These are phyloP conservation scores for Coturnix japonica DNA, from an alignment of 2,113 vertebrate species.

Conservation along the genomic window DNA sequence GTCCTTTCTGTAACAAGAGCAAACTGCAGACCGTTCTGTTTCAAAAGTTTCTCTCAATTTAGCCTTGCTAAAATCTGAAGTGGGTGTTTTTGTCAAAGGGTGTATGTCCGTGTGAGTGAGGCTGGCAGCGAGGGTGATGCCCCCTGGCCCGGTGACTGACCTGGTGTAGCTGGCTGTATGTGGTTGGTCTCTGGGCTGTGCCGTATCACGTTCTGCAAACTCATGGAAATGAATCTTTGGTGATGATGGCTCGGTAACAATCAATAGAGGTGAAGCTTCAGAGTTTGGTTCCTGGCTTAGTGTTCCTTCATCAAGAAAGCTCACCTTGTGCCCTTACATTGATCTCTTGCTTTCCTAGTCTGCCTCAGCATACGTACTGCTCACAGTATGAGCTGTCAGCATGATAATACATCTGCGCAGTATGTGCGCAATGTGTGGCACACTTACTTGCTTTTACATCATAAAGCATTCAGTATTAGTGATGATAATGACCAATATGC, in stretches of 20 bases:
- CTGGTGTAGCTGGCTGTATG: not conserved
- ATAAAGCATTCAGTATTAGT: not conserved
- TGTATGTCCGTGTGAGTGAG: fast-evolving
- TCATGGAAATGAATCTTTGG: fast-evolving
- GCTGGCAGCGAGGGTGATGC: fast-evolving
- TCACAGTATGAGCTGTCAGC: not conserved
- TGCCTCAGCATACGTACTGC: not conserved
- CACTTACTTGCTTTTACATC: not conserved
- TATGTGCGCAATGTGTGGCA: not conserved
- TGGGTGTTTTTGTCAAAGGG: fast-evolving
- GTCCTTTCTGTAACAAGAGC: fast-evolving
- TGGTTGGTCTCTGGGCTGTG: fast-evolving
- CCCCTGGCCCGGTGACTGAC: fast-evolving
- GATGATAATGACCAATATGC: not conserved
- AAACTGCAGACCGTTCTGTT: fast-evolving
- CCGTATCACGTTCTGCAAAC: fast-evolving
- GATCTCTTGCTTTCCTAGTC: not conserved
- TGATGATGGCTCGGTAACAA: not conserved
- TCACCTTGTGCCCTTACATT: not conserved
- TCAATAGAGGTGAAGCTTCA: fast-evolving
- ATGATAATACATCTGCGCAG: not conserved
- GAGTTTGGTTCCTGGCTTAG: not conserved
- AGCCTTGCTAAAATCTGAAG: fast-evolving
- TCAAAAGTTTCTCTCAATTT: fast-evolving
- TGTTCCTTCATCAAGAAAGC: fast-evolving